Percentiles rank a stretch among this genome's conserved stretches.
Evolutionary conservation across 2,113 vertebrate species (phyloP).

Genomic region (Okapia johnstoni): DNA sequence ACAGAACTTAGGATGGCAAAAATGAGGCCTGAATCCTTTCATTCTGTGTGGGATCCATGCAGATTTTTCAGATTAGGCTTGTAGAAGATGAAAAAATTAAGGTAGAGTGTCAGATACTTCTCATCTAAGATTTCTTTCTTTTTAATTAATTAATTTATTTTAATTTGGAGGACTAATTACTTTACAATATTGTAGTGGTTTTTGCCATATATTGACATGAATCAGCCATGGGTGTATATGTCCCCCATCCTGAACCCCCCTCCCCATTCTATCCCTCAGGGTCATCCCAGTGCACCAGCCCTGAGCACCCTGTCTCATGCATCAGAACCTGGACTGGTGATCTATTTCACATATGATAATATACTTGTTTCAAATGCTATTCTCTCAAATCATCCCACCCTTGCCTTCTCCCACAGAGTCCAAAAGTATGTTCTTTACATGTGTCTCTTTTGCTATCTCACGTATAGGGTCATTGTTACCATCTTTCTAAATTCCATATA

Average conservation of each 20-base stretch:
- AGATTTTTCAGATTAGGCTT: background rate
- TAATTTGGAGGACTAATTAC: background rate
- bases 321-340: background rate
- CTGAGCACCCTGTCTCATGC: background rate
- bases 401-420: background rate
- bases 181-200: background rate
- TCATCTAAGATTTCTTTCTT: background rate
- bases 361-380: background rate
- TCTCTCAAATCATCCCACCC: background rate
- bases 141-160: background rate
- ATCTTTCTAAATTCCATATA: background rate
- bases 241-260: background rate
- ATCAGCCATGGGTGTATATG: background rate
- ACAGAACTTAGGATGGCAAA: background rate
- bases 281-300: background rate
- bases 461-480: background rate
- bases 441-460: fast-evolving
- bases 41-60: background rate
- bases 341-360: background rate
- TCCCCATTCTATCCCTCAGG: background rate
- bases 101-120: background rate
- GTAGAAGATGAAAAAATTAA: background rate
- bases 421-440: background rate
- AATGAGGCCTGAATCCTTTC: background rate
- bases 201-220: background rate